phyloP scores from a whole-genome alignment of 2,113 vertebrate genomes.

The Lanius collurio region DNA sequence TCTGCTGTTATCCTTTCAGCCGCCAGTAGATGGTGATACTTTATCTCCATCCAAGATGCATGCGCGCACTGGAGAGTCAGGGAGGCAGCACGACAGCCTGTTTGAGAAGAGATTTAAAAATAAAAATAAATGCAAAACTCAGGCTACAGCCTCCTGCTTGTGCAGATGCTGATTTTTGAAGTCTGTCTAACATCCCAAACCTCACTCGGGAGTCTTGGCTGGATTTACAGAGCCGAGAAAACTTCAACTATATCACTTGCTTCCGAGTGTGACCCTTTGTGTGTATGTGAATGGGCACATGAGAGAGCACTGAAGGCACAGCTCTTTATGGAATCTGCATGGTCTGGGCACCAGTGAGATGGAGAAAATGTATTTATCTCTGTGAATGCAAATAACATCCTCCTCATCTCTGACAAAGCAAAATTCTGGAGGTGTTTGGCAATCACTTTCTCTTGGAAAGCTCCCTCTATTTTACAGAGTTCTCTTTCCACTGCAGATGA shows the following conservation, averaged over 20 bases:
- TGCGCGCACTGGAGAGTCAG: not conserved
- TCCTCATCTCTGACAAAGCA: not conserved
- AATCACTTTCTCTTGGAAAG: not conserved
- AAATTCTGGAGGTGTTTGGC: not conserved
- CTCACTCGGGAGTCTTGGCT: not conserved
- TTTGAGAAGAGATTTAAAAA: not conserved
- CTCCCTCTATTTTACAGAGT: not conserved
- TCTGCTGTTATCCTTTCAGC: not conserved
- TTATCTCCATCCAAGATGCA: not conserved
- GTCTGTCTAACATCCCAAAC: not conserved
- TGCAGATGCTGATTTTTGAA: not conserved
- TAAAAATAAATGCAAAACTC: not conserved
- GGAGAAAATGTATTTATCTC: not conserved
- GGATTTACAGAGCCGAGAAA: not conserved
- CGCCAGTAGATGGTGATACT: constrained; percentile 38
- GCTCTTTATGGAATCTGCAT: not conserved
- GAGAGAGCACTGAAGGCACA: not conserved
- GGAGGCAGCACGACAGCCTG: not conserved
- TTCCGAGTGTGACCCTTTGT: not conserved
- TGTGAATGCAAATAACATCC: not conserved
- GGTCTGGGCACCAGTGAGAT: not conserved
- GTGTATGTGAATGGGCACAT: not conserved
- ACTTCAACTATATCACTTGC: not conserved
- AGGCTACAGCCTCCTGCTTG: not conserved
- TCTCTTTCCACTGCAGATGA: not conserved